These are phyloP conservation scores for Exephanes ischioxanthus DNA, from an alignment of 2,888 invertebrate species.

Conservation along the genomic window DNA sequence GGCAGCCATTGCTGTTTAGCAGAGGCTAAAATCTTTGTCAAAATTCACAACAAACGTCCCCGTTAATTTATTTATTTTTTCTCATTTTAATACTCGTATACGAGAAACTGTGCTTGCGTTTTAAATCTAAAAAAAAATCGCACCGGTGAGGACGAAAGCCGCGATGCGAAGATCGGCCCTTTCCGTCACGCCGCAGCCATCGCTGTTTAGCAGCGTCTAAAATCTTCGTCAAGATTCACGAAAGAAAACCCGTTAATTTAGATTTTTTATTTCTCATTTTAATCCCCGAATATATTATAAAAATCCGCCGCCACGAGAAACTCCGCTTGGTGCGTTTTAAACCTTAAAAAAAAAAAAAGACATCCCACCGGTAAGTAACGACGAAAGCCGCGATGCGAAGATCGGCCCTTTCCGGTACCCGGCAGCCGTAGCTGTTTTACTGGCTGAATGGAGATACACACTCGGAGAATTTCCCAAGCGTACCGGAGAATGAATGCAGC, in stretches of 20 bases:
- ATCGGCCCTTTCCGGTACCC: slow-evolving; percentile 61
- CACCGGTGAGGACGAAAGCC: too few relatives aligned
- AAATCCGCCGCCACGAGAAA: too few relatives aligned
- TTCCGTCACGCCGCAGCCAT: too few relatives aligned
- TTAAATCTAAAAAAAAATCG: too few relatives aligned
- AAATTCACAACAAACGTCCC: slow-evolving; percentile 38
- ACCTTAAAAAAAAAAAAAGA: not conserved
- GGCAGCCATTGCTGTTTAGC: too few relatives aligned
- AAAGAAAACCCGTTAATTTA: not conserved
- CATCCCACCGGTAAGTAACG: slow-evolving; percentile 5
- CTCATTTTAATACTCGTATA: not conserved
- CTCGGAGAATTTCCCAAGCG: slow-evolving; percentile 66
- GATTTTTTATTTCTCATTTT: not conserved
- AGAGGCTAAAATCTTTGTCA: not conserved
- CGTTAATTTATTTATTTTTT: not conserved
- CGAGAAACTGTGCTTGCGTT: too few relatives aligned
- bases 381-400: slow-evolving; percentile 25
- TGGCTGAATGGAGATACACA: slow-evolving; percentile 72
- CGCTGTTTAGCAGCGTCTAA: too few relatives aligned
- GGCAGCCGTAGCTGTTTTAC: slow-evolving; percentile 52
- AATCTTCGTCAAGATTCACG: slow-evolving; percentile 34
- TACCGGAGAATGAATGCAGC: slow-evolving; percentile 51
- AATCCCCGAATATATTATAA: not conserved
- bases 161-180: too few relatives aligned
- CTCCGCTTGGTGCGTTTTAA: not conserved